phyloP scores from a whole-genome alignment of 2,888 invertebrate species.

The Lottia gigantea region DNA sequence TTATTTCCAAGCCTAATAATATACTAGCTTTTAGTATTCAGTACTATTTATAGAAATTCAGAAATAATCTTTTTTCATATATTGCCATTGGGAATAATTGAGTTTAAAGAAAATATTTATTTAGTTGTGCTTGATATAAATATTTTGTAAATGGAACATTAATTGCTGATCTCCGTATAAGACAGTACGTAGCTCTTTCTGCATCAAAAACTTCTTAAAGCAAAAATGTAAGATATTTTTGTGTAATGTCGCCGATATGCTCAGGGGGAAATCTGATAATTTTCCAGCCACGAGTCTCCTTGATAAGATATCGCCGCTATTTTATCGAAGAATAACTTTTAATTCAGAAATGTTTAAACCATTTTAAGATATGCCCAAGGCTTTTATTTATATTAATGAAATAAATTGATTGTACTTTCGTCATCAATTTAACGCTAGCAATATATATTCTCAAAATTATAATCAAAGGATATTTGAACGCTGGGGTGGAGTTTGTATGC shows the following conservation, averaged over 20 bases:
- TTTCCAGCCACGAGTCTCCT: background rate
- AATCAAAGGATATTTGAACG: background rate
- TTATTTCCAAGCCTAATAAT: background rate
- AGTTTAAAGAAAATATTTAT: too few species aligned
- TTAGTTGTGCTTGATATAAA: too few species aligned
- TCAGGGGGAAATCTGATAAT: conserved; percentile 1
- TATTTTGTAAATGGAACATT: background rate
- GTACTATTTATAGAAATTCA: background rate
- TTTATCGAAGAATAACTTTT: background rate
- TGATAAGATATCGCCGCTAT: background rate
- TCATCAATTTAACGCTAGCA: background rate
- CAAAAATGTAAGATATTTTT: background rate
- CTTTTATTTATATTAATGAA: conserved; percentile 1
- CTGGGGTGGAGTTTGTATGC: background rate
- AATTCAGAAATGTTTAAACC: too few species aligned
- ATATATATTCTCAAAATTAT: background rate
- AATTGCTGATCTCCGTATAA: too few species aligned
- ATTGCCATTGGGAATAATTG: too few species aligned
- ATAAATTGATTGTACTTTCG: background rate
- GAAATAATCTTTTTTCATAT: background rate
- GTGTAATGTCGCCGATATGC: background rate
- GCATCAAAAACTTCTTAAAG: too few species aligned
- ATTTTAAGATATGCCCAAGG: too few species aligned
- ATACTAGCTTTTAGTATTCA: background rate
- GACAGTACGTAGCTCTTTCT: too few species aligned